A percentile compares a stretch with the other conserved stretches of the same genome.
These are phyloP conservation scores for Pyralis farinalis DNA, from an alignment of 2,888 invertebrate species.

Conservation along the genomic window DNA sequence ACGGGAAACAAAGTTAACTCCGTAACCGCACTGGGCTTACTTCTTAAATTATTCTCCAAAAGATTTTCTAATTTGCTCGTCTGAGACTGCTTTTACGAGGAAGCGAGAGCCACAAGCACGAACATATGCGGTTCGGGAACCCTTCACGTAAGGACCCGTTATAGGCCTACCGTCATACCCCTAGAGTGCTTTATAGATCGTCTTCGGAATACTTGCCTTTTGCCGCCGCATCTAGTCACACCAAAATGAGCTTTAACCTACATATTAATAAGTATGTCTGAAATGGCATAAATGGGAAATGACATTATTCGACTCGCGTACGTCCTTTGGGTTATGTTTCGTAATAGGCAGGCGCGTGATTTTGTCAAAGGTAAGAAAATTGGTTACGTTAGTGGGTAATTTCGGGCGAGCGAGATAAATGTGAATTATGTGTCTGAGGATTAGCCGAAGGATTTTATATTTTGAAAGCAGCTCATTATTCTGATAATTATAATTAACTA, in stretches of 20 bases:
- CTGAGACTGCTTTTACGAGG: conserved; percentile 51
- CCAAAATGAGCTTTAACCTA: conserved; percentile 58
- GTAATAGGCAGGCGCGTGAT: conserved; percentile 74
- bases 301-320: conserved; percentile 65
- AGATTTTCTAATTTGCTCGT: conserved; percentile 79
- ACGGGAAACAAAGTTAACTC: conserved; percentile 55
- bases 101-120: conserved; percentile 43
- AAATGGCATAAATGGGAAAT: conserved; percentile 39
- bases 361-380: conserved; percentile 81
- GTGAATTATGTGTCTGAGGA: conserved; percentile 52
- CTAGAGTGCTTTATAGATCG: conserved; percentile 52
- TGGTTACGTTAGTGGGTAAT: conserved; percentile 76
- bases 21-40: conserved; percentile 43
- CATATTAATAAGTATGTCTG: conserved; percentile 61
- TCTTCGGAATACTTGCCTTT: conserved; percentile 42
- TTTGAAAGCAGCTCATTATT: conserved; percentile 8
- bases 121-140: conserved; percentile 45
- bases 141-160: conserved; percentile 47
- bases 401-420: conserved; percentile 51
- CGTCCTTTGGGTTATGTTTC: conserved; percentile 78
- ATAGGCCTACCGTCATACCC: conserved; percentile 54
- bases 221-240: conserved; percentile 28
- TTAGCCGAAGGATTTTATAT: conserved; percentile 29
- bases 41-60: conserved; percentile 77
- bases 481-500: conserved; percentile 17